Evolutionary conservation across 1,140 invertebrate species (phyloP), one percentile per base, ranked within the genome.

Genomic region (Trigoniulus corallinus): DNA sequence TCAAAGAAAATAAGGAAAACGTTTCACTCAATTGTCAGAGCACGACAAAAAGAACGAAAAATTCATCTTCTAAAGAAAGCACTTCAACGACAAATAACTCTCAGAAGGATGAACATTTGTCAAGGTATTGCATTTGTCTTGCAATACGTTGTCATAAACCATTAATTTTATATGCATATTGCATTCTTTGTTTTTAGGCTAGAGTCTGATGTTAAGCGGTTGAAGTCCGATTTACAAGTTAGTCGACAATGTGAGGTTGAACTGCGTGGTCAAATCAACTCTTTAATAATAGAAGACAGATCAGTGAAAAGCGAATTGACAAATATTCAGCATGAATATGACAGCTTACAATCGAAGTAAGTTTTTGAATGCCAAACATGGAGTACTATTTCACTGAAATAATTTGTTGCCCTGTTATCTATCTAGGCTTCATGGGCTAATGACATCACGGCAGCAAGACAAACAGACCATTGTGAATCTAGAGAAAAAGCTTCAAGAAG

Each of bases 401-500:
- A 10, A 3, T 21, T 4, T 7, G 21, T 10, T 52, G 37, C 4
- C 37, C 47, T 50, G 50, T 49, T 51, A 55, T 41, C 47, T 27
- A 51, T 47, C 23, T 56, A 81, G 82, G 66, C 63, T 85, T 48
- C 78, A 83, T 57, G 79, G 79, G 58, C 64, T 84, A 40, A 74
- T 78, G 29, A 77, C 75, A 51, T 74, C 76, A 39, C 74, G 82
- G 48, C 80, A 84, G 64, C 69, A 77, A 52, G 87, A 91, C 59
- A 84, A 85, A 65, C 78, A 84, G 57, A 75, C 76, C 44, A 70
- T 92, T 56, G 71, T 75, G 40, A 71, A 73, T 22, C 64, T 85
- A 54, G 88, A 95, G 66, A 78, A 84, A 55, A 76, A 82, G 53
- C 69, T 94, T 46, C 76, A 77, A 46, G 89, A 95, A 53, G 89